phyloP scores from a whole-genome alignment of 23 tunicate genomes.

The Phallusia fumigata region DNA sequence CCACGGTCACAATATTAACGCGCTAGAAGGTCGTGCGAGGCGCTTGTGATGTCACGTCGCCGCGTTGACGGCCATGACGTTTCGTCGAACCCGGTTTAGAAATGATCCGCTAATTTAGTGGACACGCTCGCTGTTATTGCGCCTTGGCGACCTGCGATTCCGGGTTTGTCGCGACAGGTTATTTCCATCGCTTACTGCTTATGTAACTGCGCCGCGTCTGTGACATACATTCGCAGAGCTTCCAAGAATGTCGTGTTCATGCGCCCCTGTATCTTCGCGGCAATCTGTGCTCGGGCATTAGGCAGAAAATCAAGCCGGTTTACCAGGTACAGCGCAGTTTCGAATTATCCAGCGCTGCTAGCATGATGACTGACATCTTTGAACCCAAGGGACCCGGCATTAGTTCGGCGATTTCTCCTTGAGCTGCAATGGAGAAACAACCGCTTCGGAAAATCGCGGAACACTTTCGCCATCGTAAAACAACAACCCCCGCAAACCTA shows the following conservation, averaged over 20 bases:
- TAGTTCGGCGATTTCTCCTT: background rate
- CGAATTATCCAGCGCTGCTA: no score
- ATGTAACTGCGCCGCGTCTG: no score
- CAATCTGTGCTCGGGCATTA: no score
- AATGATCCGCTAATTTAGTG: constrained; percentile 8
- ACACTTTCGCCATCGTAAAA: background rate
- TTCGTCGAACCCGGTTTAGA: constrained; percentile 12
- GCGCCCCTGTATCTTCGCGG: no score
- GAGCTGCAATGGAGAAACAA: background rate
- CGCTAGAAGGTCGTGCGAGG: constrained; percentile 4
- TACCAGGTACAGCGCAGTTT: no score
- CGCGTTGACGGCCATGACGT: background rate
- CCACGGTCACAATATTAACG: constrained; percentile 9
- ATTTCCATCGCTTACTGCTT: no score
- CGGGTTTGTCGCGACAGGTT: background rate
- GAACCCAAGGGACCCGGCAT: background rate
- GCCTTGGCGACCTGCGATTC: background rate
- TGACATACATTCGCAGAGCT: no score
- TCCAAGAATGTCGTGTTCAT: no score
- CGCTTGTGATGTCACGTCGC: constrained; percentile 19
- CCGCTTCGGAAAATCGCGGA: background rate
- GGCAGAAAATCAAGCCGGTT: no score
- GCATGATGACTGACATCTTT: no score
- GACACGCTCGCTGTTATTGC: background rate
- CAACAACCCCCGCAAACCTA: constrained; percentile 1